Conservation (phyloP, 1,140 invertebrate genomes). For the Lasioglossum baleicum region DNA sequence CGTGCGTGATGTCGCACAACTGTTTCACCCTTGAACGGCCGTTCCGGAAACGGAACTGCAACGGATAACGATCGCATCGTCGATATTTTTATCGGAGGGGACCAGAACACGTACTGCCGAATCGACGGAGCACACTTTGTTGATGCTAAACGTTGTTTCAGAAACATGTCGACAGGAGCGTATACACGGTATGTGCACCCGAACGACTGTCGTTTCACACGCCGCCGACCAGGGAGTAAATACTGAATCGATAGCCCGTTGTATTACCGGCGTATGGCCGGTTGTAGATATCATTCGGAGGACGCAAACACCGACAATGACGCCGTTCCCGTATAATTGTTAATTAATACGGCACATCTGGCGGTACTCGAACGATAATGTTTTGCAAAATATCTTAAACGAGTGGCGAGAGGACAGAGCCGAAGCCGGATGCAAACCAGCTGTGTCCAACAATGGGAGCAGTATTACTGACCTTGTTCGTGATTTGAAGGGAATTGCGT, state of each 20-base stretch:
- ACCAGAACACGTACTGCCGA: constrained; percentile 4
- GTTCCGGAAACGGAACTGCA: constrained; percentile 13
- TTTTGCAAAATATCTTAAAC: constrained; percentile 46
- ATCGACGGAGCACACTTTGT: constrained; percentile 1
- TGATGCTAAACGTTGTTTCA: constrained; percentile 50
- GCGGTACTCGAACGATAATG: constrained; percentile 8
- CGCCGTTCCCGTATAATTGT: constrained; percentile 18
- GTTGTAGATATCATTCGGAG: constrained; percentile 44
- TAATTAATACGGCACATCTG: constrained; percentile 44
- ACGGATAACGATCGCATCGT: constrained; percentile 16
- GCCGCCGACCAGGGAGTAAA: constrained; percentile 25
- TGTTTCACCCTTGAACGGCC: constrained; percentile 9
- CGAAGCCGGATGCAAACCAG: not conserved
- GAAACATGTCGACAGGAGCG: constrained; percentile 23
- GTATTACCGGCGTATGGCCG: constrained; percentile 23
- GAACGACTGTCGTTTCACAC: constrained; percentile 49
- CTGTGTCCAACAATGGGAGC: constrained; percentile 8
- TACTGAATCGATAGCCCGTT: constrained; percentile 36
- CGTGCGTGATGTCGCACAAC: not conserved
- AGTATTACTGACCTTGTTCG: constrained; percentile 13
- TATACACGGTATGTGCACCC: not conserved
- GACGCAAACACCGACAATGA: constrained; percentile 12
- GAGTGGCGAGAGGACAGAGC: not conserved
- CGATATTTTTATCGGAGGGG: constrained; percentile 47
- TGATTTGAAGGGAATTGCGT: constrained; percentile 32